Percentiles rank a stretch among this genome's conserved stretches.
These are phyloP conservation scores for Puma concolor DNA, from an alignment of 2,113 vertebrate species.

Conservation along the genomic window DNA sequence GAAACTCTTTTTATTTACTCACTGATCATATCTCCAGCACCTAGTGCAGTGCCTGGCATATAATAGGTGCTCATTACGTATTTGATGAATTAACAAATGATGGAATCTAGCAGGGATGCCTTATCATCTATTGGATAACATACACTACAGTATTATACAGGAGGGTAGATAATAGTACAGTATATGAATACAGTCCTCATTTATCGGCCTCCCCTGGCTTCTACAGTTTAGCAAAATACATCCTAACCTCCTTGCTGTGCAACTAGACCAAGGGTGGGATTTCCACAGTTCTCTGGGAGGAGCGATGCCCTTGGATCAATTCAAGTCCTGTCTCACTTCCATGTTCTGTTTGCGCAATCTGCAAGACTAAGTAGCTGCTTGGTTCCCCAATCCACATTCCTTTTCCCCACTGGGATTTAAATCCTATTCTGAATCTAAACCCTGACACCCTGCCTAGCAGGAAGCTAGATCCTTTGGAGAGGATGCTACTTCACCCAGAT, in stretches of 20 bases:
- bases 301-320: background rate
- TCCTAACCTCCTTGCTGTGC: background rate
- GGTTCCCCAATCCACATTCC: background rate
- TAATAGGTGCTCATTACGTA: background rate
- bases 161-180: background rate
- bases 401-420: background rate
- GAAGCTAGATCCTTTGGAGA: background rate
- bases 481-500: background rate
- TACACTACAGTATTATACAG: background rate
- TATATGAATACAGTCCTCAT: background rate
- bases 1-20: background rate
- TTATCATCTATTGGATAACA: background rate
- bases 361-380: background rate
- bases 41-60: background rate
- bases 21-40: background rate
- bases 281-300: background rate
- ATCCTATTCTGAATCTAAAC: slow-evolving; percentile 25
- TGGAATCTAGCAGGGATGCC: background rate
- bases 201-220: background rate
- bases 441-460: background rate
- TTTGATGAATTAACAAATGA: background rate
- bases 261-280: background rate
- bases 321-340: background rate
- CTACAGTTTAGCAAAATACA: background rate
- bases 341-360: background rate